Conservation (phyloP, 2,888 invertebrate species). For the Sesamia inferens region DNA sequence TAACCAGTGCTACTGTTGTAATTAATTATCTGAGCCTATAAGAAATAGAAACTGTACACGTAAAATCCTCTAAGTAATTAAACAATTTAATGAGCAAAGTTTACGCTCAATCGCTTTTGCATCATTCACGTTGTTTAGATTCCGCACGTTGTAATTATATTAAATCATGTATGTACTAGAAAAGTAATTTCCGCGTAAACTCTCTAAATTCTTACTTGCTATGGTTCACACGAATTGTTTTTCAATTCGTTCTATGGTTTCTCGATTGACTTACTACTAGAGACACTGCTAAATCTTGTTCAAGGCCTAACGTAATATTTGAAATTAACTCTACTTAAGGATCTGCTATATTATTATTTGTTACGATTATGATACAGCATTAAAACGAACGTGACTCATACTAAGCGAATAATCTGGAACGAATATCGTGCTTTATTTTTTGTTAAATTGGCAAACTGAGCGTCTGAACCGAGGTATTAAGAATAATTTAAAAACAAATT, state of each 20-base stretch:
- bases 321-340: constrained; percentile 33
- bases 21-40: constrained; percentile 21
- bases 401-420: constrained; percentile 47
- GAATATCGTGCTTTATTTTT: constrained; percentile 22
- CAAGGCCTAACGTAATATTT: constrained; percentile 52
- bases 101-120: constrained; percentile 59
- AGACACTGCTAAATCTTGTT: constrained; percentile 41
- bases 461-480: constrained; percentile 28
- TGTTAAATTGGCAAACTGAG: constrained; percentile 38
- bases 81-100: constrained; percentile 50
- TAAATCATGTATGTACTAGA: constrained; percentile 54
- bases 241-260: constrained; percentile 21
- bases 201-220: constrained; percentile 58
- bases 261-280: constrained; percentile 13
- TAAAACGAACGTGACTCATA: constrained; percentile 41
- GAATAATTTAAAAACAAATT: constrained; percentile 48
- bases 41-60: constrained; percentile 18
- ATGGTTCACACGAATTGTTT: constrained; percentile 26
- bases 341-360: constrained; percentile 37
- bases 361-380: constrained; percentile 45
- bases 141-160: constrained; percentile 53
- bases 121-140: constrained; percentile 56
- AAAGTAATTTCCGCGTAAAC: constrained; percentile 52
- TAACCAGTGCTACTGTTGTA: not conserved
- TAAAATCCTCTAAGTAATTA: constrained; percentile 39